phyloP scores from a whole-genome alignment of 2,888 invertebrate genomes.

The Caenorhabditis afra region DNA sequence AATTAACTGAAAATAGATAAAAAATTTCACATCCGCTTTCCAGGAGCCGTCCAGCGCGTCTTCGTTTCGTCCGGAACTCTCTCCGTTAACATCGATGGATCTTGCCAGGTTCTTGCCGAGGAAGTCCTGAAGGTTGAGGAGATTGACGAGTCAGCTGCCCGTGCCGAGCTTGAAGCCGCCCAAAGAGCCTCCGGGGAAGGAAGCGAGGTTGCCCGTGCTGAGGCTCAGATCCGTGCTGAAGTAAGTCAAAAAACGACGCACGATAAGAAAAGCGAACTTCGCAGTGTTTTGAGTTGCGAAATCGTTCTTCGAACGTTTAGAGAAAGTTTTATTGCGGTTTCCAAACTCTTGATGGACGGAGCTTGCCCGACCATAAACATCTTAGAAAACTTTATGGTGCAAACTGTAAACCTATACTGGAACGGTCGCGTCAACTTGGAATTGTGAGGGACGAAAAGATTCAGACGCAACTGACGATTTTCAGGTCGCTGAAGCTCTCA shows the following conservation, averaged over 20 bases:
- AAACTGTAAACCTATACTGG: not conserved
- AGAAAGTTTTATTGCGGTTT: too few relatives aligned
- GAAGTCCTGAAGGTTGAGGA: constrained; percentile 75
- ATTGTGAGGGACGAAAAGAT: not conserved
- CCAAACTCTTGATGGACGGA: too few relatives aligned
- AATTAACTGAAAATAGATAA: not conserved
- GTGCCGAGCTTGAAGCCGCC: constrained; percentile 76
- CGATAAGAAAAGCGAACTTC: not conserved
- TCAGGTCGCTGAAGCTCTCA: constrained; percentile 75
- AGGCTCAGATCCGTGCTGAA: constrained; percentile 77
- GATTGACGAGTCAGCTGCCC: constrained; percentile 77
- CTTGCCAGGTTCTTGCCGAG: constrained; percentile 79
- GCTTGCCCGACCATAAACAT: not conserved
- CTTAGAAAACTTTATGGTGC: not conserved
- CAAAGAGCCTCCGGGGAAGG: constrained; percentile 75
- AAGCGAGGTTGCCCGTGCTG: constrained; percentile 76
- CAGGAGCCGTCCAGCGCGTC: constrained; percentile 72
- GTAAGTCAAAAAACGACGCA: constrained; percentile 19
- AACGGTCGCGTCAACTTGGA: not conserved
- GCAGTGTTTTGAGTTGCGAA: not conserved
- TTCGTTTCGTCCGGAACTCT: constrained; percentile 80
- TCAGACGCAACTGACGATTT: constrained; percentile 5
- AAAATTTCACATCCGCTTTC: constrained; percentile 22
- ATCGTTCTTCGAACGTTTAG: not conserved
- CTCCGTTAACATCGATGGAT: constrained; percentile 80